These are phyloP conservation scores for Nettapus auritus DNA, from an alignment of 2,113 vertebrate genomes.

Conservation along the genomic window DNA sequence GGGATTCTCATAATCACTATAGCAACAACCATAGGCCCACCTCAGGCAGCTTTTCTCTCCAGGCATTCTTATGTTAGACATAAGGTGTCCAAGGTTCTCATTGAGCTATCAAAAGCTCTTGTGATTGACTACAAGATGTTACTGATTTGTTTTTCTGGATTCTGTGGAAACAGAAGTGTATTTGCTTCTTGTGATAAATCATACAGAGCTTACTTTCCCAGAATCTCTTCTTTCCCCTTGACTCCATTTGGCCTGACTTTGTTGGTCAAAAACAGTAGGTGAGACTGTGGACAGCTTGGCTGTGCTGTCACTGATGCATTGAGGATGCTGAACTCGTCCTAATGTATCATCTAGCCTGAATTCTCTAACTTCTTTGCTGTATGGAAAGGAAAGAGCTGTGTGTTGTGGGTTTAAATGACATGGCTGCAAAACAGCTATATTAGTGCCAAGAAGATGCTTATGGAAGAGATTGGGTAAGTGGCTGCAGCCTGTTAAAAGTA, in stretches of 20 bases:
- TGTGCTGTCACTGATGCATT: accelerated
- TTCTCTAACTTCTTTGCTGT: not conserved
- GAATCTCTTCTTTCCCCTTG: not conserved
- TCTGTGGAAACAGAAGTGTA: not conserved
- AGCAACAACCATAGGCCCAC: not conserved
- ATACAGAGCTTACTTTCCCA: not conserved
- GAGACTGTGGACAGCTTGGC: not conserved
- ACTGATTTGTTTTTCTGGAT: not conserved
- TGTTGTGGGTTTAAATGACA: not conserved
- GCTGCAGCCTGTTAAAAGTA: not conserved
- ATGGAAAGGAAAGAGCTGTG: not conserved
- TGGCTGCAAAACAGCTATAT: not conserved
- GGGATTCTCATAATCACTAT: not conserved
- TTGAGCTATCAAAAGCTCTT: not conserved
- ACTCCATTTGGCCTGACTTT: slow-evolving; percentile 18
- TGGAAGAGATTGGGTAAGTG: not conserved
- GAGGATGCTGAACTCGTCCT: not conserved
- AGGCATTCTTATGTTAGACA: not conserved
- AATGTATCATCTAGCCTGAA: not conserved
- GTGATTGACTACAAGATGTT: not conserved
- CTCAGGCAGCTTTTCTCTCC: not conserved
- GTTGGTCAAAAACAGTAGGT: not conserved
- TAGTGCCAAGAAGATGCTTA: not conserved
- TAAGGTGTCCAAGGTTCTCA: not conserved
- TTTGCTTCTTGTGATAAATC: not conserved